These are phyloP conservation scores for Melipona quadrifasciata DNA, from an alignment of 1,140 invertebrate genomes.

Conservation along the genomic window DNA sequence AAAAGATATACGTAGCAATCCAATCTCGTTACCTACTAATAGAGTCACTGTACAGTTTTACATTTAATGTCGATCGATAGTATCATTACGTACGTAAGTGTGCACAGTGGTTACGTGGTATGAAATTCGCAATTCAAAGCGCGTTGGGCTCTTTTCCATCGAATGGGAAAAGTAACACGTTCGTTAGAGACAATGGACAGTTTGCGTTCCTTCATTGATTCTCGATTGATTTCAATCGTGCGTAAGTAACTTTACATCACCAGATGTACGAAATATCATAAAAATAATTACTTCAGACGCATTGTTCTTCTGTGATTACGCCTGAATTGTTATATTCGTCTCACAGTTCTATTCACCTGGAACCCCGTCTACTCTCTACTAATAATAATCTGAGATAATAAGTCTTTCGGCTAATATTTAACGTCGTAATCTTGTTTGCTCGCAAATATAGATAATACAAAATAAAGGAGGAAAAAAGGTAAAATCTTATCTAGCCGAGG, in stretches of 20 bases:
- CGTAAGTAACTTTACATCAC: neutral
- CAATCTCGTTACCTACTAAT: conserved; percentile 16
- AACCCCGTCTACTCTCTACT: neutral
- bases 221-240: conserved; percentile 9
- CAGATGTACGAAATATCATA: neutral
- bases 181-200: neutral
- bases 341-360: neutral
- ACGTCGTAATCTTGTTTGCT: no score
- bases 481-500: conserved; percentile 15
- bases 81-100: neutral
- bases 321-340: no score
- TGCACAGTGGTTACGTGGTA: conserved; percentile 10
- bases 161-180: conserved; percentile 15
- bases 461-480: neutral
- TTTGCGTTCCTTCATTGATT: neutral
- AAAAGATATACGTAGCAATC: neutral
- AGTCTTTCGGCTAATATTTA: neutral
- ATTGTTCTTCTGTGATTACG: neutral
- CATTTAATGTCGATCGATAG: conserved; percentile 30
- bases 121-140: conserved; percentile 25
- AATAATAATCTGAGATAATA: neutral
- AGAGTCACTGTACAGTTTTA: conserved; percentile 22
- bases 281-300: neutral
- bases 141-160: neutral
- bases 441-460: neutral